Base-by-base conservation (phyloP, 2,888 invertebrate species). In the Mythimna loreyi region DNA sequence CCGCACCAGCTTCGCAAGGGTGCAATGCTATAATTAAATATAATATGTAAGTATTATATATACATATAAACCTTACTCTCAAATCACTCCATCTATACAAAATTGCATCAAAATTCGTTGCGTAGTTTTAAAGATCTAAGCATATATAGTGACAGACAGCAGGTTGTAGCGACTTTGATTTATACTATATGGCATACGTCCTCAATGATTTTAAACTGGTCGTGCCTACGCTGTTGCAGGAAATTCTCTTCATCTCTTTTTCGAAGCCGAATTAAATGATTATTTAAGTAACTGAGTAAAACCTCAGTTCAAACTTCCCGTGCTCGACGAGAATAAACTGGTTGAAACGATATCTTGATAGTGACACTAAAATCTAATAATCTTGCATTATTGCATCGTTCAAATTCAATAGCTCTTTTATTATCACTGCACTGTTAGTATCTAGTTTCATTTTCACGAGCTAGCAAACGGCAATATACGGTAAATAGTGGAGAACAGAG, bases 331-430 rank as follows among this genome's bases (percentile, higher is more conserved):
- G 19, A 40, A 47, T 23, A 9, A 47, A 55, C 28, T 25, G 23
- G 13, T 40, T 11, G 28, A 40, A 66, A 40, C 19, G 4, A 40
- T 70, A 33, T 9, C 11, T 11, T 23, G 47, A 47, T 16, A 16
- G 25, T 16, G 25, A 11, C 13, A 56, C 11, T 66, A 25, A 67
- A 75, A 49, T 30, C 2, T 8, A 53, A 71, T 57, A 36, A 16
- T 28, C 19, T 43, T 65, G 50, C 43, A 50, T 6, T 45, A 47
- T 21, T 66, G 53, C 47, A 59, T 55, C 53, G 58, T 58, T 66
- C n/a, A 33, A 1, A 40, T 66, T 30, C 4, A 36, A 56, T 45
- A 56, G 56, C 7, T 28, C 6, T 36, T 64, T 65, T 74, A 56
- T 16, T 50, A 23, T 52, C 11, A 50, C 45, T 64, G n/a, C 16